These are phyloP conservation scores for Drosophila ogumai DNA, from an alignment of 1,140 invertebrate species.

Conservation along the genomic window DNA sequence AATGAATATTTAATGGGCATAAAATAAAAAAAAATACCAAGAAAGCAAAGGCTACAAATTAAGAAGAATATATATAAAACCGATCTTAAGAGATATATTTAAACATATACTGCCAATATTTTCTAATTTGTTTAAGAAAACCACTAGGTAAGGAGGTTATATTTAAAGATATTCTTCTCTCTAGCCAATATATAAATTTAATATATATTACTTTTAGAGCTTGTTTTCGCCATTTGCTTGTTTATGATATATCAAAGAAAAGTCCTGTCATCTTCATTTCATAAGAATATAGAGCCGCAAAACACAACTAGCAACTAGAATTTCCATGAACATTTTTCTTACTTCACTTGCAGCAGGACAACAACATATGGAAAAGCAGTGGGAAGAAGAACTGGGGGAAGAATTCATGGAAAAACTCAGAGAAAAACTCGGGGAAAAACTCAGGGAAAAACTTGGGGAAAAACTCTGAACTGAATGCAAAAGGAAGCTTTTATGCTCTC, in stretches of 20 bases:
- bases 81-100: neutral
- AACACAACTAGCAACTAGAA: neutral
- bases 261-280: neutral
- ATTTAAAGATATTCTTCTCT: neutral
- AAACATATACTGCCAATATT: neutral
- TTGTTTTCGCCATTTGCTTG: neutral
- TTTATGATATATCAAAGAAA: slow-evolving; percentile 14
- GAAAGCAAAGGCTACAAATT: neutral
- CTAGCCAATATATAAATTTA: neutral
- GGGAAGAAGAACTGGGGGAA: neutral
- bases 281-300: neutral
- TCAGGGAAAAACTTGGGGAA: neutral
- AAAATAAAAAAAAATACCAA: neutral
- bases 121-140: too few relatives aligned
- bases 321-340: slow-evolving; percentile 3
- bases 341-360: slow-evolving; percentile 10
- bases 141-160: too few relatives aligned
- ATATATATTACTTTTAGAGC: too few relatives aligned
- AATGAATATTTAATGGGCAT: slow-evolving; percentile 1
- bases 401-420: neutral
- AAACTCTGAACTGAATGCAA: slow-evolving; percentile 5
- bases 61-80: neutral
- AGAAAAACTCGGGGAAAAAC: neutral
- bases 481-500: slow-evolving; percentile 9
- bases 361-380: neutral